phyloP scores from a whole-genome alignment of 2,888 invertebrate species.

The Perizoma affinitatum region DNA sequence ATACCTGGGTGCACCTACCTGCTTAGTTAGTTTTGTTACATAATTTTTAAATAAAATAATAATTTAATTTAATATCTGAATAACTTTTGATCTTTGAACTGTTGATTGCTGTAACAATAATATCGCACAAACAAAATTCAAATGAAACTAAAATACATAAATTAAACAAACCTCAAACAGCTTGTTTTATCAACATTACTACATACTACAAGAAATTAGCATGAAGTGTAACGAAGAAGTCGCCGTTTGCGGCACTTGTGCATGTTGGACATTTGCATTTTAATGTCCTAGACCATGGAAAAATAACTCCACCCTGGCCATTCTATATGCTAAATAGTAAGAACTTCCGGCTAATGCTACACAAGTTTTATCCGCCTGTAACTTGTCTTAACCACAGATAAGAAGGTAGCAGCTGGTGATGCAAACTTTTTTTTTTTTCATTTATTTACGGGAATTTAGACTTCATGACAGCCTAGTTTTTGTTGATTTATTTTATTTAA shows the following conservation, averaged over 20 bases:
- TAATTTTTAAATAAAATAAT: too few species aligned
- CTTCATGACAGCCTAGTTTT: too few species aligned
- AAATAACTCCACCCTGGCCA: slow-evolving; percentile 57
- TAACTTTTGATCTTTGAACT: too few species aligned
- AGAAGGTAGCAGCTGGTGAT: slow-evolving; percentile 9
- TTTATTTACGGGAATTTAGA: too few species aligned
- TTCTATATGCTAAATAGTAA: slow-evolving; percentile 66
- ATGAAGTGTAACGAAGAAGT: slow-evolving; percentile 49
- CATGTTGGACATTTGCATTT: slow-evolving; percentile 62
- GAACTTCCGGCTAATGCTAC: slow-evolving; percentile 56
- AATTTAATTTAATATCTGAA: too few species aligned
- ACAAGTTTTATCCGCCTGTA: slow-evolving; percentile 54
- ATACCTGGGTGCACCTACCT: too few species aligned
- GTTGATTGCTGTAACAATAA: too few species aligned
- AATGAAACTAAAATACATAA: background rate
- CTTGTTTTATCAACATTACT: slow-evolving; percentile 10
- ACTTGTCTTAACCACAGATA: slow-evolving; percentile 31
- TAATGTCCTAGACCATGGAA: slow-evolving; percentile 58
- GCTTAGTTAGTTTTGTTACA: too few species aligned
- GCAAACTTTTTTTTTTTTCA: too few species aligned
- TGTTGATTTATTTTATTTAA: too few species aligned
- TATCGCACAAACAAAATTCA: background rate
- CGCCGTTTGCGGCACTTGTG: slow-evolving; percentile 45
- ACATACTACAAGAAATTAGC: slow-evolving; percentile 19
- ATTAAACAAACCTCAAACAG: slow-evolving; percentile 3